Evolutionary conservation across 2,797 vertebrate species (phyloP).

Genomic region (Periophthalmus magnuspinnatus): DNA sequence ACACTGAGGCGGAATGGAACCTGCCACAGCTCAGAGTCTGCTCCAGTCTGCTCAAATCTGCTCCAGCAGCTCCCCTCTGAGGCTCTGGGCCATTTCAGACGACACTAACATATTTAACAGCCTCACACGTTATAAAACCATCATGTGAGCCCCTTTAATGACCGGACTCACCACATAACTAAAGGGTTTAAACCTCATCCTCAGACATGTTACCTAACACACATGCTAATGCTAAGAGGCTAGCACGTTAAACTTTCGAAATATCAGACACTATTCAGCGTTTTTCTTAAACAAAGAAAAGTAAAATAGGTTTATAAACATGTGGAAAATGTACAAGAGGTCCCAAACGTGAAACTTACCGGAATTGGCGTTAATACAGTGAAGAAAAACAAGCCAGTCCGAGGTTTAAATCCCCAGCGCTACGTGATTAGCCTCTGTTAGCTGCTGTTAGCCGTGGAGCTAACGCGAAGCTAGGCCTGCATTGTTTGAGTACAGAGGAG

Average conservation of each 20-base stretch:
- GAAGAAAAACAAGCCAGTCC: conserved; percentile 44
- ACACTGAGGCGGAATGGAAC: conserved; percentile 12
- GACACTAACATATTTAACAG: background rate
- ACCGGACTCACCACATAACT: too few species aligned
- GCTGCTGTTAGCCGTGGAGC: conserved; percentile 25
- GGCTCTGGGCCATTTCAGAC: background rate
- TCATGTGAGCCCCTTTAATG: background rate
- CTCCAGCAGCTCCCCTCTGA: background rate
- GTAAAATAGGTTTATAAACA: accelerated
- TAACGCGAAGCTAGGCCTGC: conserved; percentile 65
- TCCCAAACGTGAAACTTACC: conserved; percentile 34
- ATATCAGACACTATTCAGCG: conserved; percentile 10
- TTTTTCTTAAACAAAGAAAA: background rate
- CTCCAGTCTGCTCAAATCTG: too few species aligned
- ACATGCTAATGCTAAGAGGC: conserved; percentile 43
- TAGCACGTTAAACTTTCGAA: conserved; percentile 42
- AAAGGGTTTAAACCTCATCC: background rate
- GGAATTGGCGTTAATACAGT: conserved; percentile 18
- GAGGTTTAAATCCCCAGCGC: conserved; percentile 66
- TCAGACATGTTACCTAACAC: conserved; percentile 17
- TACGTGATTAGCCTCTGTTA: conserved; percentile 57
- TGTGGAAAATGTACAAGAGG: accelerated
- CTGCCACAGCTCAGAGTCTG: background rate
- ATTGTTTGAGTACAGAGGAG: conserved; percentile 66
- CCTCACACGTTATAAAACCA: background rate